Conservation (phyloP, 2,888 invertebrate species). For the Boloria euphrosyne region DNA sequence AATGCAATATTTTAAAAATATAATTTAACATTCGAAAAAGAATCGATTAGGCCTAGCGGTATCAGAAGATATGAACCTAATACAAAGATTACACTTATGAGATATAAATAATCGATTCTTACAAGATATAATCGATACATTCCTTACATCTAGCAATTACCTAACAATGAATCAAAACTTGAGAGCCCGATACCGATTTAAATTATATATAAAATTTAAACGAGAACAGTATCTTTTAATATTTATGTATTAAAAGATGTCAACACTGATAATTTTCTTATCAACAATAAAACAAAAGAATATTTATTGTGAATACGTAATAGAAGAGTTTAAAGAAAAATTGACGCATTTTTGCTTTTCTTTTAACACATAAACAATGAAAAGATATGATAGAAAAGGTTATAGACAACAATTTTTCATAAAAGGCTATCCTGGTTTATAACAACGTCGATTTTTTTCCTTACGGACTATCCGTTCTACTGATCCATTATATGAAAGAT, state of each 20-base stretch:
- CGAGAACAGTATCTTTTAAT: slow-evolving; percentile 11
- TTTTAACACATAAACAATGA: slow-evolving; percentile 18
- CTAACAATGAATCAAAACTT: slow-evolving; percentile 24
- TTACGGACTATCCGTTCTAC: neutral
- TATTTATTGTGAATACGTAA: too few species aligned
- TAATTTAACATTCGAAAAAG: slow-evolving; percentile 21
- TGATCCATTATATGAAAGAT: slow-evolving; percentile 10
- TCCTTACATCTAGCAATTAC: slow-evolving; percentile 29
- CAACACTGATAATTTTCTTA: neutral
- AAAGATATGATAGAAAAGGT: slow-evolving; percentile 14
- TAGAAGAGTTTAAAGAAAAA: too few species aligned
- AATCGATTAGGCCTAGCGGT: slow-evolving; percentile 27
- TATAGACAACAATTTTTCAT: neutral
- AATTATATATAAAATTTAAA: slow-evolving; percentile 12
- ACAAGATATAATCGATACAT: slow-evolving; percentile 22
- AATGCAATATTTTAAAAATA: slow-evolving; percentile 19
- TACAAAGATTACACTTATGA: slow-evolving; percentile 6
- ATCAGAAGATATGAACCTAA: slow-evolving; percentile 1
- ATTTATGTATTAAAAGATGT: slow-evolving; percentile 13
- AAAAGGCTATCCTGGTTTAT: neutral
- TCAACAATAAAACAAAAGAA: neutral
- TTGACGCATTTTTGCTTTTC: neutral
- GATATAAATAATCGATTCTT: neutral
- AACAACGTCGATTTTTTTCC: neutral
- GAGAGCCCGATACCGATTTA: slow-evolving; percentile 27